These are phyloP conservation scores for Chloroceryle amazona DNA, from an alignment of 2,797 vertebrate species.

Conservation along the genomic window DNA sequence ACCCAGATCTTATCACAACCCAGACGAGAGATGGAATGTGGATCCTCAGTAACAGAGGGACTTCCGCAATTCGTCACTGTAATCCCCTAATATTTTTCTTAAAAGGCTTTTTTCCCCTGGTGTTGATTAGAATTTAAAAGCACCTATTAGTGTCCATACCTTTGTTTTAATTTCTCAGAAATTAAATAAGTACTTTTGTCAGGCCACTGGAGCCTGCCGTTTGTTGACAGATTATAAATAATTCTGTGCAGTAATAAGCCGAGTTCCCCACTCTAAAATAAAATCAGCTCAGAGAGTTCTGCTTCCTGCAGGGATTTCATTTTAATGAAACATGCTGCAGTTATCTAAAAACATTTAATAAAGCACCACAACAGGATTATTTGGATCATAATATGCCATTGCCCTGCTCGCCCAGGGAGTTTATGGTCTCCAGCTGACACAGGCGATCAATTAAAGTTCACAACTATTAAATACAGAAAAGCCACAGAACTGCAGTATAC, in stretches of 20 bases:
- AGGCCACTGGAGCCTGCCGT: background rate
- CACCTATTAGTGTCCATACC: background rate
- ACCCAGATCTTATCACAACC: background rate
- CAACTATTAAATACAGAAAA: background rate
- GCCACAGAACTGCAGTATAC: background rate
- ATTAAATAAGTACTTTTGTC: background rate
- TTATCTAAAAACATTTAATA: conserved; percentile 29
- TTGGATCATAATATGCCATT: background rate
- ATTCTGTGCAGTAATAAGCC: background rate
- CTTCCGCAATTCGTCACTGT: background rate
- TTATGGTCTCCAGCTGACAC: background rate
- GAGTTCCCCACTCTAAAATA: background rate
- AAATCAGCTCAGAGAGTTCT: background rate
- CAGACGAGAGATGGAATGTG: rapidly evolving
- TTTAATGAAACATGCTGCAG: conserved; percentile 8
- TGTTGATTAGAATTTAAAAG: background rate
- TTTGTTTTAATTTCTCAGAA: background rate
- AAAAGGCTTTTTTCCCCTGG: background rate
- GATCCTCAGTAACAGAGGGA: background rate
- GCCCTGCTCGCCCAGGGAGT: background rate
- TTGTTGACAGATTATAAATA: background rate
- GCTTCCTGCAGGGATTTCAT: conserved; percentile 39
- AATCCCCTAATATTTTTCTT: background rate
- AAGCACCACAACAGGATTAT: conserved; percentile 38
- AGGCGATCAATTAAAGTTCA: background rate